phyloP scores from a whole-genome alignment of 2,113 vertebrate species.

The Anolis carolinensis region DNA sequence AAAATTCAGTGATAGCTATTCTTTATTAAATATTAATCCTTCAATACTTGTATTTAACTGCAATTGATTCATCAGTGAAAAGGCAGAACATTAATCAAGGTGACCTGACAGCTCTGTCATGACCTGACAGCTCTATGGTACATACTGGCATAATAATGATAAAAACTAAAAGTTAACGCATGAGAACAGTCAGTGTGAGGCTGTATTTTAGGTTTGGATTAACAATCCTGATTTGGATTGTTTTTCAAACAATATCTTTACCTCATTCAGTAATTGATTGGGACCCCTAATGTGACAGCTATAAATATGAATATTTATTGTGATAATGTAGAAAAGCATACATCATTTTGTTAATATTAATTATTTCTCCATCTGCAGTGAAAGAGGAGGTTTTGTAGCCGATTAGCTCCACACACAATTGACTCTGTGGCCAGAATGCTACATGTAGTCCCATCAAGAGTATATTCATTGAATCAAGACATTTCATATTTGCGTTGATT shows the following conservation, averaged over 20 bases:
- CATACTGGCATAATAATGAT: background rate
- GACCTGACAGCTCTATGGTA: background rate
- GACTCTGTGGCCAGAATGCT: too few relatives aligned
- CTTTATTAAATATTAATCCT: background rate
- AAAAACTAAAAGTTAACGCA: background rate
- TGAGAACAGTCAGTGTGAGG: background rate
- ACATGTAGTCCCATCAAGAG: too few relatives aligned
- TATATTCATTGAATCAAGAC: too few relatives aligned
- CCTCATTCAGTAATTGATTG: background rate
- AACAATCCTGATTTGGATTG: background rate
- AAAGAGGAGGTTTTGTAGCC: too few relatives aligned
- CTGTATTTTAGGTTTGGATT: background rate
- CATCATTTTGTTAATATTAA: background rate
- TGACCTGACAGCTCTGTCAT: background rate
- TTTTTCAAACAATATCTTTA: background rate
- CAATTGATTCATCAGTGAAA: background rate
- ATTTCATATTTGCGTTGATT: too few relatives aligned
- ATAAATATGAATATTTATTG: background rate
- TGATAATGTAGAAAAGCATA: background rate
- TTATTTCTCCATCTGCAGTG: background rate
- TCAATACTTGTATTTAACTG: background rate
- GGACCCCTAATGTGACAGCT: background rate
- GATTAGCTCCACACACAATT: too few relatives aligned
- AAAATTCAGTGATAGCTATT: background rate
- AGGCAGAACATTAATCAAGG: background rate